Percentiles rank a stretch among this genome's conserved stretches.
These are phyloP conservation scores for Rhyzopertha dominica DNA, from an alignment of 1,140 invertebrate genomes.

Conservation along the genomic window DNA sequence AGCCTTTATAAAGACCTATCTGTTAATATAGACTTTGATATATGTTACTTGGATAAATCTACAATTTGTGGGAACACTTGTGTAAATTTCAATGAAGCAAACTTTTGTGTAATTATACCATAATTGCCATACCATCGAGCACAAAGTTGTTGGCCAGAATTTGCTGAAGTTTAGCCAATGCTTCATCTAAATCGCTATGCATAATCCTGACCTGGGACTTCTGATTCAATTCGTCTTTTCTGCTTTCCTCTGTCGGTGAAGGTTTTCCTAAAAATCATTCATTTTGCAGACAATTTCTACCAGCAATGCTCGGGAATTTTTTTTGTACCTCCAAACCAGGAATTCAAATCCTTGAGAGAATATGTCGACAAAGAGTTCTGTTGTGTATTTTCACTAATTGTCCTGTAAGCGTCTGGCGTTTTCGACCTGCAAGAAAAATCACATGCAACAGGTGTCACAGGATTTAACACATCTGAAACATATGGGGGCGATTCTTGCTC, in stretches of 20 bases:
- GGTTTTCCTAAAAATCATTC: conserved; percentile 5
- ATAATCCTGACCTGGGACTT: conserved; percentile 34
- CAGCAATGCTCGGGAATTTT: too few relatives aligned
- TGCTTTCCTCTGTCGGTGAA: conserved; percentile 3
- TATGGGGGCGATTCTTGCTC: conserved; percentile 39
- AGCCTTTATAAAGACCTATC: too few relatives aligned
- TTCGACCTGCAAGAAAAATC: too few relatives aligned
- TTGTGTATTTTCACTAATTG: too few relatives aligned
- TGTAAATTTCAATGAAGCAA: too few relatives aligned
- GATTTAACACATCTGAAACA: conserved; percentile 47
- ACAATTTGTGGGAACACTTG: too few relatives aligned
- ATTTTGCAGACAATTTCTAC: conserved; percentile 22
- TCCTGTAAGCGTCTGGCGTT: too few relatives aligned
- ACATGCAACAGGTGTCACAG: too few relatives aligned
- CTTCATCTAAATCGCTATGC: conserved; percentile 55
- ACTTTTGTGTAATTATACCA: conserved; percentile 3
- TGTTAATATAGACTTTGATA: too few relatives aligned
- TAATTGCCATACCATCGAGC: conserved; percentile 51
- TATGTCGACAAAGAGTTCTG: conserved; percentile 44
- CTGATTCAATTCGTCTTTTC: conserved; percentile 6
- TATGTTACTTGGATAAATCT: too few relatives aligned
- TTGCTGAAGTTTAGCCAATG: conserved; percentile 54
- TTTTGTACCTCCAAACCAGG: conserved; percentile 53
- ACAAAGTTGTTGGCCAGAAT: conserved; percentile 57
- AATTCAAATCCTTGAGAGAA: conserved; percentile 54